These are phyloP conservation scores for Peromyscus californicus DNA, from an alignment of 2,113 vertebrate genomes.

Conservation along the genomic window DNA sequence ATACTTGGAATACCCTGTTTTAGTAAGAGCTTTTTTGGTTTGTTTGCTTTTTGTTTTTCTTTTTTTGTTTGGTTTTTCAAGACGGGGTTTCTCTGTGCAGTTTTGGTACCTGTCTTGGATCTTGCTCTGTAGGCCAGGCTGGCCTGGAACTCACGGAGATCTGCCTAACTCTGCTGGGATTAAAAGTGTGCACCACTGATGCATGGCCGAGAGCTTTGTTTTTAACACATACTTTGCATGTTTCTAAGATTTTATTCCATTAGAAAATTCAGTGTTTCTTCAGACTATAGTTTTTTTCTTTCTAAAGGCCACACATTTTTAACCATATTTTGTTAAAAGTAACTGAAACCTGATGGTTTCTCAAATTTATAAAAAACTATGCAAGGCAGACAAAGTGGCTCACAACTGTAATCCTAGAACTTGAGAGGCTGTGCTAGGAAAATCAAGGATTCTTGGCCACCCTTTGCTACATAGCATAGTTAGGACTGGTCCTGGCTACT, in stretches of 20 bases:
- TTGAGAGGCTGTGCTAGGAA: neutral
- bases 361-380: neutral
- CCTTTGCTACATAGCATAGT: neutral
- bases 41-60: neutral
- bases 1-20: neutral
- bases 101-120: no score
- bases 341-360: neutral
- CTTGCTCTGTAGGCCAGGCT: no score
- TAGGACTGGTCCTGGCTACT: neutral
- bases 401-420: neutral
- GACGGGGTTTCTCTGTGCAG: no score
- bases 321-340: neutral
- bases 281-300: neutral
- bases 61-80: no score
- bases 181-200: no score
- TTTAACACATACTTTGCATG: neutral
- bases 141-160: no score
- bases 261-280: constrained; percentile 16
- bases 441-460: neutral
- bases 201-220: neutral
- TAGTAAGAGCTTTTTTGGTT: neutral
- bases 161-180: no score
- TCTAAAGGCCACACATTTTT: neutral
- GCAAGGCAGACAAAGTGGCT: neutral
- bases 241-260: neutral